Percentiles rank a stretch among this genome's conserved stretches.
Conservation (phyloP, 2,113 vertebrate species). For the Tichodroma muraria region DNA sequence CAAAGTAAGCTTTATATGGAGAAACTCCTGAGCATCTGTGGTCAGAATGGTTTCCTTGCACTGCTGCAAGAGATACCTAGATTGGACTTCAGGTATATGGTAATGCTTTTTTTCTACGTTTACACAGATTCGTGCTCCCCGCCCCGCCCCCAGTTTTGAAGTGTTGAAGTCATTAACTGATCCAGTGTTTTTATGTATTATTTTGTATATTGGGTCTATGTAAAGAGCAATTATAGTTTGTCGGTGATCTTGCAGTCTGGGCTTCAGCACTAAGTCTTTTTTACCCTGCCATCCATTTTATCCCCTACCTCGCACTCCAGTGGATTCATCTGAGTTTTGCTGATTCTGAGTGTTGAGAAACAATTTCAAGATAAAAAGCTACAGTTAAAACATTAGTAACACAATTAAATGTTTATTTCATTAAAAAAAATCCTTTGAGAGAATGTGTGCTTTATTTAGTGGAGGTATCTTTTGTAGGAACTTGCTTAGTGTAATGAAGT, state of each 20-base stretch:
- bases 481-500: not conserved
- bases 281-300: not conserved
- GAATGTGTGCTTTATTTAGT: not conserved
- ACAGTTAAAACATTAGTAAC: not conserved
- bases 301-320: accelerated
- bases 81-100: not conserved
- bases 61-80: not conserved
- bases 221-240: not conserved
- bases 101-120: not conserved
- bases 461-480: not conserved
- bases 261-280: not conserved
- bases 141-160: accelerated
- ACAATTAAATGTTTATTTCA: not conserved
- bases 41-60: not conserved
- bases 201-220: not conserved
- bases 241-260: not conserved
- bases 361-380: not conserved
- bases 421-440: not conserved
- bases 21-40: not conserved
- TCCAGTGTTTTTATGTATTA: not conserved
- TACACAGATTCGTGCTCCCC: not conserved
- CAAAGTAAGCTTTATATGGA: not conserved
- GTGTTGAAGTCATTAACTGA: not conserved
- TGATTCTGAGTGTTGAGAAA: not conserved
- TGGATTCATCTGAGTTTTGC: not conserved